A percentile compares a stretch with the other conserved stretches of the same genome.
These are phyloP conservation scores for Sinocyclocheilus rhinocerous DNA, from an alignment of 2,113 vertebrate genomes.

Conservation along the genomic window DNA sequence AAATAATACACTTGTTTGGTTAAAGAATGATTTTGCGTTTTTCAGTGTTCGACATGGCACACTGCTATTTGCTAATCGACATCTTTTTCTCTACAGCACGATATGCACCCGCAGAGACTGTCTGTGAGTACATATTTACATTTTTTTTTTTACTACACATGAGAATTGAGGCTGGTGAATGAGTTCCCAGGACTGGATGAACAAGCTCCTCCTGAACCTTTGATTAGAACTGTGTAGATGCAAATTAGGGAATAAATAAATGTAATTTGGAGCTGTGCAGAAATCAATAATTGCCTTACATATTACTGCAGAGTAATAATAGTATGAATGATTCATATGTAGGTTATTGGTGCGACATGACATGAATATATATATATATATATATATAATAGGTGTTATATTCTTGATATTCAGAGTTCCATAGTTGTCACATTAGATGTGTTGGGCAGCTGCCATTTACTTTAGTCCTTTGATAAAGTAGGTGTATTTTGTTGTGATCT, in stretches of 20 bases:
- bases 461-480: neutral
- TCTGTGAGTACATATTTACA: conserved; percentile 78
- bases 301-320: too few relatives aligned
- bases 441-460: neutral
- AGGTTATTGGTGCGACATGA: too few relatives aligned
- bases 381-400: too few relatives aligned
- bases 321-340: too few relatives aligned
- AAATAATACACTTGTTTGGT: neutral
- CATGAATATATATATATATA: too few relatives aligned
- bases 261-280: neutral
- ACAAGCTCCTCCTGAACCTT: neutral
- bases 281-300: neutral
- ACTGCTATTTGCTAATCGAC: neutral
- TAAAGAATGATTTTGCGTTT: neutral
- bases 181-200: neutral
- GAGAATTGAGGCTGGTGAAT: neutral
- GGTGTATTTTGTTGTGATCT: neutral
- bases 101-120: conserved; percentile 69
- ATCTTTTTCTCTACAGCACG: conserved; percentile 71
- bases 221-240: neutral
- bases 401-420: neutral
- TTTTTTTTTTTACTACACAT: neutral
- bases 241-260: neutral
- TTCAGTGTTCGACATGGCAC: neutral
- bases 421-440: neutral